These are phyloP conservation scores for Melanocharis versteri DNA, from an alignment of 2,113 vertebrate genomes.

Conservation along the genomic window DNA sequence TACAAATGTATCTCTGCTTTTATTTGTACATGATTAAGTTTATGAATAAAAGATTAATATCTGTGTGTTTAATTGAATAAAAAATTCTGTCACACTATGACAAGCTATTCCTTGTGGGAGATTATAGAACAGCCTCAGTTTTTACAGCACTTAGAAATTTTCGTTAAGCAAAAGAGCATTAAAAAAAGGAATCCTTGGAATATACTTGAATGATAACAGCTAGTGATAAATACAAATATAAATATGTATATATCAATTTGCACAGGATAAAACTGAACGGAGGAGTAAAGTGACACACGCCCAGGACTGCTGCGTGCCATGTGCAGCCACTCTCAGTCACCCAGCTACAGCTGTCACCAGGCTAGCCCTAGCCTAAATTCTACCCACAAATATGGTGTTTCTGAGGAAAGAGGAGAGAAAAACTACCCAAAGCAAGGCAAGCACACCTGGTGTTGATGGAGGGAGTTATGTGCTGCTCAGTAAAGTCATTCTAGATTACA, in stretches of 20 bases:
- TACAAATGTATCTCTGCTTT: neutral
- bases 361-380: neutral
- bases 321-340: neutral
- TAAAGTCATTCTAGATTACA: neutral
- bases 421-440: neutral
- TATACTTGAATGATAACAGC: neutral
- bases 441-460: neutral
- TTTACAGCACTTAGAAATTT: neutral
- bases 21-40: constrained; percentile 11
- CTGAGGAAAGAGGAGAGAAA: neutral
- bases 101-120: neutral
- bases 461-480: neutral
- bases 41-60: constrained; percentile 36
- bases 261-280: neutral
- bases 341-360: neutral
- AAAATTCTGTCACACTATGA: neutral
- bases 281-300: neutral
- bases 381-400: neutral
- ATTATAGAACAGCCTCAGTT: neutral
- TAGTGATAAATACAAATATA: neutral
- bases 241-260: neutral
- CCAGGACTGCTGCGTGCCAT: neutral
- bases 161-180: neutral
- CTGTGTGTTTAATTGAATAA: constrained; percentile 36
- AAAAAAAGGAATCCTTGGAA: neutral